Base-by-base conservation (phyloP, 2,888 invertebrate genomes). In the Machimus rusticus region DNA sequence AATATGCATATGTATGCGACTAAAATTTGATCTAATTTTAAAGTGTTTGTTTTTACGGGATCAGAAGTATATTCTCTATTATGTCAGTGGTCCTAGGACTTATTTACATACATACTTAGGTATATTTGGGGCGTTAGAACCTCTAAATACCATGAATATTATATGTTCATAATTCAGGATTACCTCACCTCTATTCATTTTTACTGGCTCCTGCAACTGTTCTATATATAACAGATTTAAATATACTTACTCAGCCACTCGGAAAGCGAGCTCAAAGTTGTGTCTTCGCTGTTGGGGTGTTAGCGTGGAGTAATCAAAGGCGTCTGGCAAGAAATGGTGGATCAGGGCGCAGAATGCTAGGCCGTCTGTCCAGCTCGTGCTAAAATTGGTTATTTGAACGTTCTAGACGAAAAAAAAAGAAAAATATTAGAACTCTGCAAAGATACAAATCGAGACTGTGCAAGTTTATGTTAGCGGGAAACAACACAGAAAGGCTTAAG, bases 281-380 rank as follows among this genome's bases (percentile, higher is more conserved):
- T 97, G 95, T 92, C 97, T 95, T 92, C 99, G 96, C 93, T 97
- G 95, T 93, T 98, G 96, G 89, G 99, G 96, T 92, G 96, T 95
- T 91, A 99, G 95, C 93, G 95, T 94, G 91, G 95, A 94, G 94
- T 97, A 99, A 94, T 99, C 99, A 94, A 99, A 99, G 90, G 99
- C 96, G 92, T 98, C 97, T 89, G 99, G 99, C 93, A 96, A 96
- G 95, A 99, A 99, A 94, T 99, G 99, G 94, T 99, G 99, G 92
- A 99, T 96, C 91, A 99, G 95, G 91, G 99, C 99, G 94, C 99
- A 99, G 95, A 99, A 99, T 90, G 99, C 99, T 94, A 99, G 95
- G 92, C 99, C 99, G 94, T 99, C 97, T 94, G 97, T 97, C 99
- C 99, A 99, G 94, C 97, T 97, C 93, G 97, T 97, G 91, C 99